Percentiles rank a stretch among this genome's conserved stretches.
These are phyloP conservation scores for Thaleichthys pacificus DNA, from an alignment of 2,797 vertebrate genomes.

Conservation along the genomic window DNA sequence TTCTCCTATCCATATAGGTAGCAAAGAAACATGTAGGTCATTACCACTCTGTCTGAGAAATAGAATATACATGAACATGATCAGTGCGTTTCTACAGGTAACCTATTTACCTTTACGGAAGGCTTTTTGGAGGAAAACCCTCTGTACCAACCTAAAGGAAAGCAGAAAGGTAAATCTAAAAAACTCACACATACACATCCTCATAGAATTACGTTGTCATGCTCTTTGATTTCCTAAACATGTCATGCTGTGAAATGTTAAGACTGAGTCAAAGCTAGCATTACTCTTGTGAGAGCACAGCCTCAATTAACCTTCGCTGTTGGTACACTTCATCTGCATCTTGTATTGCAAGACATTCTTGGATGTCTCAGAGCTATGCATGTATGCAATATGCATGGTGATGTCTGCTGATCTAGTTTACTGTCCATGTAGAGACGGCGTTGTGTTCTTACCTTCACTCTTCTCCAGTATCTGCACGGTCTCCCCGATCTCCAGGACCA, in stretches of 20 bases:
- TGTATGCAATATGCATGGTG: background rate
- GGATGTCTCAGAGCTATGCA: background rate
- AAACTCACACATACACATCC: background rate
- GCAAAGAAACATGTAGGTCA: background rate
- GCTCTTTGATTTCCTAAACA: background rate
- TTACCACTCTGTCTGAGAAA: background rate
- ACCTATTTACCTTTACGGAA: constrained; percentile 85
- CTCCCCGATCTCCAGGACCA: constrained; percentile 96
- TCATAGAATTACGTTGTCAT: background rate
- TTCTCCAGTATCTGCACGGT: constrained; percentile 98
- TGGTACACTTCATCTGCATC: too few relatives aligned
- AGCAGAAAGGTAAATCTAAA: constrained; percentile 33
- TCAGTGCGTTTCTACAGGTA: background rate
- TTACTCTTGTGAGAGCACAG: too few relatives aligned
- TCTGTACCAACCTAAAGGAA: constrained; percentile 92
- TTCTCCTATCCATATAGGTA: background rate
- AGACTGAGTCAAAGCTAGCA: too few relatives aligned
- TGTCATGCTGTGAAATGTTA: background rate
- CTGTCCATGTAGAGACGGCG: background rate
- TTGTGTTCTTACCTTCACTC: constrained; percentile 86
- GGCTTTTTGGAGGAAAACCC: constrained; percentile 94
- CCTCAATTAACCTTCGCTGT: too few relatives aligned
- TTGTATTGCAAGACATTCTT: background rate
- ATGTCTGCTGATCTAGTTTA: background rate
- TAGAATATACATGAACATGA: background rate